Percentiles rank a stretch among this genome's conserved stretches.
Conservation (phyloP, 64 coral and sea anemone species). For the Pocillopora verrucosa region DNA sequence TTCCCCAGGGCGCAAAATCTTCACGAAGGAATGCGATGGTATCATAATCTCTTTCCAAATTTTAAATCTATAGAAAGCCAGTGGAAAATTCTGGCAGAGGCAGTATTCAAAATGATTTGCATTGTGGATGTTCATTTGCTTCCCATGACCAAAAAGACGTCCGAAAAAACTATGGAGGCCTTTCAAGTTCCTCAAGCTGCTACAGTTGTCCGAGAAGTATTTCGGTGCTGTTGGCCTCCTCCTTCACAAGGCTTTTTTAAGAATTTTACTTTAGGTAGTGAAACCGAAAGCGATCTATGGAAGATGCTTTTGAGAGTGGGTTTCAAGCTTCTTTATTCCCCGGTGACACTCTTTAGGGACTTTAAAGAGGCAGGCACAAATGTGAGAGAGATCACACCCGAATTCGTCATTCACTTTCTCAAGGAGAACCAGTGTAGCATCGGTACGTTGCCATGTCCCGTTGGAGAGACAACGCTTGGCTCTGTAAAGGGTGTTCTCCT, state of each 20-base stretch:
- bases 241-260: constrained; percentile 68
- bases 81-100: constrained; percentile 54
- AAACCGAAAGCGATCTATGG: not conserved
- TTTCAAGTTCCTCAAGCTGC: not conserved
- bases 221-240: constrained; percentile 54
- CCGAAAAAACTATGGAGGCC: not conserved
- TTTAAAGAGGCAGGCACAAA: constrained; percentile 42
- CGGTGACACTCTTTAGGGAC: constrained; percentile 36
- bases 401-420: constrained; percentile 59
- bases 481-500: constrained; percentile 5
- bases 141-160: constrained; percentile 33
- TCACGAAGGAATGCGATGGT: constrained; percentile 67
- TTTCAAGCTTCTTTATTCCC: constrained; percentile 67
- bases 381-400: constrained; percentile 46
- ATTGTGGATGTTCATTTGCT: constrained; percentile 27
- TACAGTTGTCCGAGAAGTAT: not conserved
- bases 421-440: constrained; percentile 26
- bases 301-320: constrained; percentile 39
- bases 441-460: constrained; percentile 44
- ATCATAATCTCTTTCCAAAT: constrained; percentile 70
- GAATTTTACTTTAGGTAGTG: constrained; percentile 3
- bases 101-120: constrained; percentile 63
- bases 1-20: constrained; percentile 18
- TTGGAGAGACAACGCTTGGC: constrained; percentile 52
- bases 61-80: constrained; percentile 25